Evolutionary conservation across 92 coral and sea anemone species (phyloP).

Genomic region (Palythoa grandiflora): DNA sequence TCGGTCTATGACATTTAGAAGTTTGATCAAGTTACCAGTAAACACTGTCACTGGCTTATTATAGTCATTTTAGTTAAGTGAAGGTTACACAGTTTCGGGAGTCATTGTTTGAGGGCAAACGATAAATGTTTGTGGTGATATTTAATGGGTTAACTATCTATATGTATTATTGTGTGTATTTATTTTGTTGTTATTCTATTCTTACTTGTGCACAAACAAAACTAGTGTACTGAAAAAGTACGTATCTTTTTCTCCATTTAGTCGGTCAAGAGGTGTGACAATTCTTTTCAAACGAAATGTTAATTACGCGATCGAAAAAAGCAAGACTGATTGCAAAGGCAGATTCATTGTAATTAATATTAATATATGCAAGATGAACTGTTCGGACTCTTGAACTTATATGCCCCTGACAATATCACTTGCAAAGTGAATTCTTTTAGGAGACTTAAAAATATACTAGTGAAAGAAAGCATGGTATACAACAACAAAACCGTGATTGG

Average conservation of each 20-base stretch:
- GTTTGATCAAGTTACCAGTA: no score
- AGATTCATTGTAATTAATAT: not conserved
- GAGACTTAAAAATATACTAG: not conserved
- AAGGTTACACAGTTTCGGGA: no score
- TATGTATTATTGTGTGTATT: no score
- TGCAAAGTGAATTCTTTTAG: not conserved
- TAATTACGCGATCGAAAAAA: not conserved
- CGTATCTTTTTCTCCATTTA: not conserved
- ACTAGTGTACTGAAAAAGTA: no score
- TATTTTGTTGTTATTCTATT: no score
- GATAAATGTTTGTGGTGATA: no score
- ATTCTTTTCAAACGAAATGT: not conserved
- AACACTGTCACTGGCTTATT: no score
- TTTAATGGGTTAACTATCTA: no score
- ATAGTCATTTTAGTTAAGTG: no score
- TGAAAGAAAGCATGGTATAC: not conserved
- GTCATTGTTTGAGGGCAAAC: no score
- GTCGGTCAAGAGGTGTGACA: not conserved
- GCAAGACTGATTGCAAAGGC: not conserved
- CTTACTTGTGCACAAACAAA: no score
- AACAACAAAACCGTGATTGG: not conserved
- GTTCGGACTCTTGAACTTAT: not conserved
- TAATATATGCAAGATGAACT: not conserved
- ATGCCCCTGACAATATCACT: not conserved
- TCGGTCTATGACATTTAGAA: no score